phyloP scores from a whole-genome alignment of 1,140 invertebrate genomes.

The Euura lappo region DNA sequence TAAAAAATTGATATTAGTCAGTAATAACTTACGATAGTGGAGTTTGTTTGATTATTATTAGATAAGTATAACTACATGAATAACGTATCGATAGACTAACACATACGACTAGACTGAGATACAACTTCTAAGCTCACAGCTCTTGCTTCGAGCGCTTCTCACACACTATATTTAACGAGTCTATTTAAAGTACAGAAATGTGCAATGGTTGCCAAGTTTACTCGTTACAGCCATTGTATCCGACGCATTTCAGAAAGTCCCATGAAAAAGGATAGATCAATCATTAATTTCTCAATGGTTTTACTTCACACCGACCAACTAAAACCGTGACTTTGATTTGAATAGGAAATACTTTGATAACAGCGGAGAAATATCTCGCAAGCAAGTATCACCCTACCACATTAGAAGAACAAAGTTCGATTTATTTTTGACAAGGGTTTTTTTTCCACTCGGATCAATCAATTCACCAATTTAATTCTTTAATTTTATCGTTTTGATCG shows the following conservation, averaged over 20 bases:
- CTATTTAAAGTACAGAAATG: constrained; percentile 45
- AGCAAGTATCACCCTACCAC: not conserved
- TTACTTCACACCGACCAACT: too few species aligned
- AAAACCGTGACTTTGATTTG: not conserved
- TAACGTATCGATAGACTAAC: not conserved
- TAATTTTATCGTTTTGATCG: too few species aligned
- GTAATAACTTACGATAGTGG: not conserved
- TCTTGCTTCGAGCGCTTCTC: not conserved
- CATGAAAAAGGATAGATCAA: not conserved
- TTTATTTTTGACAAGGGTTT: too few species aligned
- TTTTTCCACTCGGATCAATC: too few species aligned
- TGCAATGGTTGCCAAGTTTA: constrained; percentile 37
- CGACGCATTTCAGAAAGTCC: not conserved
- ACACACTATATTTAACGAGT: constrained; percentile 41
- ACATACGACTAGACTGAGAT: constrained; percentile 3
- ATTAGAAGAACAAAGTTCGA: too few species aligned
- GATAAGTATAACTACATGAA: not conserved
- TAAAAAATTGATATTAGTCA: not conserved
- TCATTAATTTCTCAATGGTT: not conserved
- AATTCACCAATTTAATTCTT: too few species aligned
- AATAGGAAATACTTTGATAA: not conserved
- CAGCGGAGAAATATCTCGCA: not conserved
- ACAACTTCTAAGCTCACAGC: constrained; percentile 1
- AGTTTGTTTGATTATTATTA: not conserved
- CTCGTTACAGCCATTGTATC: constrained; percentile 21